Base-by-base conservation (phyloP, 2,888 invertebrate species). In the Venusia cambrica region DNA sequence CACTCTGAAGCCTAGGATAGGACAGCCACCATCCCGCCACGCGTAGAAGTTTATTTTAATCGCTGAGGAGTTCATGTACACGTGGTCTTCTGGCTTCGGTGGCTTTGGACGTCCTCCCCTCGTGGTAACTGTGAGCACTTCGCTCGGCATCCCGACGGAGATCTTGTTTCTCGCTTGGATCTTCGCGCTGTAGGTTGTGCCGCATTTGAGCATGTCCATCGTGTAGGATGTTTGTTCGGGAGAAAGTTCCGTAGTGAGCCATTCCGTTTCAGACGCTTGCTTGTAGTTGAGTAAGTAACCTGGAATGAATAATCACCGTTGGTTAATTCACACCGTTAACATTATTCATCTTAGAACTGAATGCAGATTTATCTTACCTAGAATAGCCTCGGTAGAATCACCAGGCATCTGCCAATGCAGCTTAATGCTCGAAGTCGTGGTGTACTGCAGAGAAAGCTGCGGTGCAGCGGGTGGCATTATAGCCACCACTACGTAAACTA, bases 21-120 rank as follows among this genome's bases (percentile, higher is more conserved):
- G 92, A 65, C 96, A 96, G 18, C 94, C 94, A 1, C 93, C 92
- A 54, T 92, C 93, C 8, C 92, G 90, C 95, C 95, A 96, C 3
- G 93, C 91, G 29, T 92, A 90, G 44, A 96, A 87, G 61, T 94
- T 93, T 7, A 96, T 87, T 28, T 92, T 89, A 7, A 93, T 92
- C 0, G 93, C 93, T 0, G 95, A 94, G 0, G 93, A 90, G 65
- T 95, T 96, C 42, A 92, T 89, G 22, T 91, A 88, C 2, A 95
- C 85, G 13, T 95, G 89, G 48, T 92, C 92, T 42, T 92, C 91
- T 15, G 92, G 90, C 36, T 90, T 90, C 0, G 94, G 93, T 5
- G 91, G 80, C 38, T 91, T 89, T 0, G 95, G 94, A 18, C 93
- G 89, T 42, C 90, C 89, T 47, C 95, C 95, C 67, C 93, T 92